Percentiles rank a stretch among this genome's conserved stretches.
These are phyloP conservation scores for Epirrita christyi DNA, from an alignment of 2,888 invertebrate genomes.

Conservation along the genomic window DNA sequence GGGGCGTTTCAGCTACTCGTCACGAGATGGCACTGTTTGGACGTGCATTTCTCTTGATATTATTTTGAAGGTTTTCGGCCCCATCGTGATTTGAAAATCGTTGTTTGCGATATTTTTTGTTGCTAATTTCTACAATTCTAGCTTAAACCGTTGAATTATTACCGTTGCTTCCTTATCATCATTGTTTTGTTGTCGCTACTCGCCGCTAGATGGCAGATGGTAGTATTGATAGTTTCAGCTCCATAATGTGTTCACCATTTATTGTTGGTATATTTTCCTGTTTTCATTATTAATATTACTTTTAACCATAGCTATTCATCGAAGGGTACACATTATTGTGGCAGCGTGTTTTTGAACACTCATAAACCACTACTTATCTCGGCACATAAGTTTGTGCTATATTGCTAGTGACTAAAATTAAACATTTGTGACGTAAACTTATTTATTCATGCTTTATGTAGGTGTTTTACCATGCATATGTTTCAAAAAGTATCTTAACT, in stretches of 20 bases:
- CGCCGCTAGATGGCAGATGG: constrained; percentile 23
- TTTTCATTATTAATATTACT: not conserved
- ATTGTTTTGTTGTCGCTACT: constrained; percentile 5
- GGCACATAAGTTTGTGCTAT: too few species aligned
- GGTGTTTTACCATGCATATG: not conserved
- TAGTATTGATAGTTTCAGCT: not conserved
- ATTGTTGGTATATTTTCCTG: not conserved
- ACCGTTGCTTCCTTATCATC: not conserved
- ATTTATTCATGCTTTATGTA: constrained; percentile 21
- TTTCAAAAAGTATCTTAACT: not conserved
- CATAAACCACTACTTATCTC: not conserved
- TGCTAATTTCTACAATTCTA: not conserved
- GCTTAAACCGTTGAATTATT: not conserved
- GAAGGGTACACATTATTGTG: not conserved
- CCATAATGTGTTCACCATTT: not conserved
- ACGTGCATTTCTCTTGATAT: not conserved
- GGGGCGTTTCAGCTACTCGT: constrained; percentile 20
- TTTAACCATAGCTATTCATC: not conserved
- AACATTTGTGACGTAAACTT: constrained; percentile 20
- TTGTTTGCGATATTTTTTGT: not conserved
- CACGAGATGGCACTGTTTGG: constrained; percentile 19
- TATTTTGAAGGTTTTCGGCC: not conserved
- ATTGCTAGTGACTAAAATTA: constrained; percentile 18
- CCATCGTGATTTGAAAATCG: not conserved
- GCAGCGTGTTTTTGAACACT: constrained; percentile 7